phyloP scores from a whole-genome alignment of 2,113 vertebrate species.

The Puma concolor region DNA sequence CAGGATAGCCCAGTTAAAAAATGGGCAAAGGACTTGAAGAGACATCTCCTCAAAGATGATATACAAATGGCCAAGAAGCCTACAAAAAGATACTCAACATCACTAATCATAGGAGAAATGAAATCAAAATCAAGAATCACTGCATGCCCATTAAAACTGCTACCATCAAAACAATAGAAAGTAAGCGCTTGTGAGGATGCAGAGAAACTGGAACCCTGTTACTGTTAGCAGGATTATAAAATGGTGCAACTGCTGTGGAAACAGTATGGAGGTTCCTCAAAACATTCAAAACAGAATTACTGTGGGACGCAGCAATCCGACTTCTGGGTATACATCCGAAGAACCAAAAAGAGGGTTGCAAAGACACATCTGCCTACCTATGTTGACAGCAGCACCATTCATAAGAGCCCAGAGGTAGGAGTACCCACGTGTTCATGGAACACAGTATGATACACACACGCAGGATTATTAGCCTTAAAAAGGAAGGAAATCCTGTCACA shows the following conservation, averaged over 20 bases:
- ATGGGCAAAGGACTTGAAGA: neutral
- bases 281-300: neutral
- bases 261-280: neutral
- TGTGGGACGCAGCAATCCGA: neutral
- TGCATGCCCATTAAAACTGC: neutral
- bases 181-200: neutral
- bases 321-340: neutral
- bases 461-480: neutral
- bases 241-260: neutral
- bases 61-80: neutral
- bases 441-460: neutral
- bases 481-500: neutral
- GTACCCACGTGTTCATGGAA: neutral
- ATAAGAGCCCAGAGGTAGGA: neutral
- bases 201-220: neutral
- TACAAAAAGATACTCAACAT: neutral
- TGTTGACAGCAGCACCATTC: neutral
- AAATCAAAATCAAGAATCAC: slow-evolving; percentile 10
- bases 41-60: neutral
- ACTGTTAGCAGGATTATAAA: neutral
- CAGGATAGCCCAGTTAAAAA: neutral
- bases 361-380: neutral
- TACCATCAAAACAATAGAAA: neutral
- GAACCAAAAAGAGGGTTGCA: neutral
- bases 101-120: neutral